Percentiles rank a stretch among this genome's conserved stretches.
Conservation (phyloP, 2,113 vertebrate genomes). For the Glaucomys volans region DNA sequence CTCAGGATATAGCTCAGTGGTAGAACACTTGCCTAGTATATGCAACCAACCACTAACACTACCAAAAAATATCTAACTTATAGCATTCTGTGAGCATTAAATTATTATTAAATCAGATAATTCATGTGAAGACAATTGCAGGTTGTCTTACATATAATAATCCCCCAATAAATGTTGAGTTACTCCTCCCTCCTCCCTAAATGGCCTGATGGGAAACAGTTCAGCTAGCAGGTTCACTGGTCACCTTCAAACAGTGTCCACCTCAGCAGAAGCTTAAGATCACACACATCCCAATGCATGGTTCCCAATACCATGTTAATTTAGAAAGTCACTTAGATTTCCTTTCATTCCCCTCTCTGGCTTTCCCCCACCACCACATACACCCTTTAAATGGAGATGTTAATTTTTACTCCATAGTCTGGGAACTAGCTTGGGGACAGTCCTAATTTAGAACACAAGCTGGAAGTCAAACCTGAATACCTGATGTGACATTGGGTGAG, state of each 20-base stretch:
- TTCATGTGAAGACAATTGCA: neutral
- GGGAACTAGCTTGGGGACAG: neutral
- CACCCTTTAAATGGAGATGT: neutral
- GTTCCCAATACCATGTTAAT: neutral
- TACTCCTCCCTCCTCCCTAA: neutral
- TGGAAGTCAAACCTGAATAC: neutral
- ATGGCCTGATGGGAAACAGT: neutral
- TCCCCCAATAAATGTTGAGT: neutral
- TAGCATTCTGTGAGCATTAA: neutral
- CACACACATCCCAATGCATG: neutral
- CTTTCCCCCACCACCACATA: neutral
- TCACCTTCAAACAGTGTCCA: neutral
- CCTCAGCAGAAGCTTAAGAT: neutral
- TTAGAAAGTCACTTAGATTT: neutral
- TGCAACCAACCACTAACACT: neutral
- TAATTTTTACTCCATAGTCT: neutral
- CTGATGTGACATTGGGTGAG: neutral
- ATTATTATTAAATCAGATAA: neutral
- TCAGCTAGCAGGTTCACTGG: neutral
- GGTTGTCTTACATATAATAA: neutral
- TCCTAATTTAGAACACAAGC: neutral
- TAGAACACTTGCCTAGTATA: neutral
- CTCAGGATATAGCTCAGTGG: neutral
- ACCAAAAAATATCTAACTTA: no score
- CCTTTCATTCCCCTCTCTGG: neutral